Base-by-base conservation (phyloP, 2,797 vertebrate genomes). In the Cuculus canorus region DNA sequence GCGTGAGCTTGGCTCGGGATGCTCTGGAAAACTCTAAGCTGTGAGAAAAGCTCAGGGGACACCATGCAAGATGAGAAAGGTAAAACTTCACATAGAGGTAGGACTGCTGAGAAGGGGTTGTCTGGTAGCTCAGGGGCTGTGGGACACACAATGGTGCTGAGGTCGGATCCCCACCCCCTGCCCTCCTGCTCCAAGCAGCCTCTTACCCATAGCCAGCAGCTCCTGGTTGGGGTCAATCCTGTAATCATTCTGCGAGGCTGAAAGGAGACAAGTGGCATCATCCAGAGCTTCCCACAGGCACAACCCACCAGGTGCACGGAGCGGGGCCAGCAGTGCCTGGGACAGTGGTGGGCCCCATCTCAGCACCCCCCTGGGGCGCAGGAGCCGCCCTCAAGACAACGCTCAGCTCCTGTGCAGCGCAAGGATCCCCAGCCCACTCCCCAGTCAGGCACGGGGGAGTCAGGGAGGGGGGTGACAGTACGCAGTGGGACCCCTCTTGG, bases 141-240 rank as follows among this genome's bases (percentile, higher is more conserved):
- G 13, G 75, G 50, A 76, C 45, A 60, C 21, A 5, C 0, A 0
- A 50, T 0, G 2, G 52, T 2, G 3, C 75, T 54, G 5, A 0
- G 32, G 48, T 16, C 1, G 0, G 30, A 43, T 10, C 13, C 24
- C 16, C 18, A 47, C 0, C 19, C 48, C 41, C 37, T 50, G 33
- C 18, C 43, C 41, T 10, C 16, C 69, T 30, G 28, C 41, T 70
- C 27, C 3, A 0, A 45, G 57, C 3, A 7, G 63, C 37, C 22
- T 50, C 97, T 98, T 96, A 98, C 99, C 99, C 7, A 99, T 98
- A 7, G 99, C 99, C 94, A 99, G 97, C 88, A 99, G 98, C 96
- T 99, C 99, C 98, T 99, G 99, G 97, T 99, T 98, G 86, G 98
- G 96, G 45, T 99, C 95, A 8, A 99, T 98, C 81, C 98, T 98